Base-by-base conservation (phyloP, 2,888 invertebrate genomes). In the Cylloceria caligata region DNA sequence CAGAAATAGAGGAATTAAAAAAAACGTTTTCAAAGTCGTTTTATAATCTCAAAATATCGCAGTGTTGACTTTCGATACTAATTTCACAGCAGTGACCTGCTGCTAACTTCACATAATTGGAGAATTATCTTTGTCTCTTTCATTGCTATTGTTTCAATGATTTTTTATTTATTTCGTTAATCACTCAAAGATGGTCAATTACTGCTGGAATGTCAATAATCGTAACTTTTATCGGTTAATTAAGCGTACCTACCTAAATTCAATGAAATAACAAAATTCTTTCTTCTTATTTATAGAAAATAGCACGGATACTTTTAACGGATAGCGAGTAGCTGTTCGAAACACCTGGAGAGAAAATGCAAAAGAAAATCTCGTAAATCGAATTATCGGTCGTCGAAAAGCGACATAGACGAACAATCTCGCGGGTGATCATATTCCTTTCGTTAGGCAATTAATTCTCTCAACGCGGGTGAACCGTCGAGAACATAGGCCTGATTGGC, bases 391-490 rank as follows among this genome's bases (percentile, higher is more conserved):
- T 60, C 36, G 21, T 39, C 55, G 21, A 60, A 60, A 78, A 78
- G 60, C 16, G 30, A 69, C 45, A 52, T 55, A 47, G 65, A 55
- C 24, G 42, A 9, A n/a, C 39, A 42, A 65, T 27, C 55, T 24
- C 47, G 55, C 57, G 39, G 19, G 47, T 42, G 42, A 72, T 76
- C 69, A 77, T 21, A 24, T 64, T 39, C 68, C 62, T 80, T 77
- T 83, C 68, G 80, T 83, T 77, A 36, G 34, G 57, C 80, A 74
- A 80, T 83, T 83, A 80, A 80, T 83, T 42, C 47, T 39, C 42
- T 64, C 45, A 34, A 62, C 60, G 36, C 55, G 45, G 57, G 13
- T 62, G 47, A 57, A 71, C 64, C 64, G 24, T 47, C 34, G 71
- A n/a, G 57, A 64, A 78, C 30, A 52, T 13, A 47, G 52, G 27